Evolutionary conservation across 2,888 invertebrate genomes (phyloP), one percentile per base, ranked within the genome.

Genomic region (Andrena flavipes): DNA sequence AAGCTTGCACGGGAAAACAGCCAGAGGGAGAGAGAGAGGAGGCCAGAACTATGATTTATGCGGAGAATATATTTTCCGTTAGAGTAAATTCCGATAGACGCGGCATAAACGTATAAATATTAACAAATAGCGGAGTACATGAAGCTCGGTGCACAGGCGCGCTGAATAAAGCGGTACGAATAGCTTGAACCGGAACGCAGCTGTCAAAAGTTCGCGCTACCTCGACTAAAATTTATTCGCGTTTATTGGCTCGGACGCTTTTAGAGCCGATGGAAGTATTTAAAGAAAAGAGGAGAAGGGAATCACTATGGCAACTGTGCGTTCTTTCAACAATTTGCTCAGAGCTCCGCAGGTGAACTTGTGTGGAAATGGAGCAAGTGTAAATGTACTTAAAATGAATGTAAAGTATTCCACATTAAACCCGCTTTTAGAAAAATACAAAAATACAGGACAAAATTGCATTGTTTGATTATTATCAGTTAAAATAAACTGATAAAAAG

Each of bases 1-100:
- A 29, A n/a, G 10, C 56, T 10, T 13, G 13, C 8, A 56, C 56
- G 23, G 2, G 23, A 13, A 26, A 23, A 23, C 56, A 56, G 56
- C 20, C 20, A 2, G 6, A 26, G 23, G 23, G 10, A 23, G 56
- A 23, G 54, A 23, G 35, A 16, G 23, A 30, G 8, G 3, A 2
- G 30, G 10, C 23, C 54, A n/a, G 42, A 60, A 62, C 30, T 48
- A 71, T 60, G 59, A 71, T 20, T 60, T 71, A 54, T 20, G 33
- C 16, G 26, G 35, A 13, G 72, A 72, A 76, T 71, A 72, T 48
- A 63, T 76, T 72, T 72, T 48, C 72, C 42, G 72, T 71, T 30
- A n/a, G 48, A 64, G 72, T 72, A 76, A 76, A 76, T 76, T 72
- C 48, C 73, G 13, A 64, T 56, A 56, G 56, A 48, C 54, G n/a